Evolutionary conservation across 2,113 vertebrate species (phyloP).

Genomic region (Polypterus bichir): DNA sequence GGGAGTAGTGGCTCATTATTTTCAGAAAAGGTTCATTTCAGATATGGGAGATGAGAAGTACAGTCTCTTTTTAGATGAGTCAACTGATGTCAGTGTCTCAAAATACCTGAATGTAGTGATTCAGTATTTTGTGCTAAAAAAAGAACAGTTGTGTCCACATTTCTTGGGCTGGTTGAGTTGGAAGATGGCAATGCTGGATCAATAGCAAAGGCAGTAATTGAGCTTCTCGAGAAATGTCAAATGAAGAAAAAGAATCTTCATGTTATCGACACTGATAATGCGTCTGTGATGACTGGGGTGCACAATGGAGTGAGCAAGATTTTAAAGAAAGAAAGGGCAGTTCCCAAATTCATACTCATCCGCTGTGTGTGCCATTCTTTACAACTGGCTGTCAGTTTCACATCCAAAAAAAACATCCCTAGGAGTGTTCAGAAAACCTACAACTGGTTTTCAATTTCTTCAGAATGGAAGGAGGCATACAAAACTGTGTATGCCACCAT

Average conservation of each 20-base stretch:
- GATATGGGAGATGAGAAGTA: background rate
- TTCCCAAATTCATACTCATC: constrained; percentile 5
- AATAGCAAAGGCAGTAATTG: constrained; percentile 1
- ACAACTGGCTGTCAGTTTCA: constrained; percentile 7
- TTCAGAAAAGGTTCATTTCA: constrained; percentile 5
- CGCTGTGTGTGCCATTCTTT: constrained; percentile 9
- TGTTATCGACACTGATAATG: constrained; percentile 9
- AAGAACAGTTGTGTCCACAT: constrained; percentile 4
- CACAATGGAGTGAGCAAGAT: constrained; percentile 4
- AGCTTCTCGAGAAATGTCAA: background rate
- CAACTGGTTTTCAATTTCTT: constrained; percentile 3
- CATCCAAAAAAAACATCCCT: constrained; percentile 5
- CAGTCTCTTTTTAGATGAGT: background rate
- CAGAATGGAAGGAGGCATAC: constrained; percentile 1
- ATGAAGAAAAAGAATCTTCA: background rate
- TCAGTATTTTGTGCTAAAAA: constrained; percentile 12
- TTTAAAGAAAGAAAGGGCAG: constrained; percentile 5
- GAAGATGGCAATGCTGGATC: background rate
- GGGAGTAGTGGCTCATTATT: constrained; percentile 7
- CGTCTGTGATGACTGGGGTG: constrained; percentile 3
- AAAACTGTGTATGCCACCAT: constrained; percentile 5
- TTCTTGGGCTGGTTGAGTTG: background rate
- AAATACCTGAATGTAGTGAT: constrained; percentile 9
- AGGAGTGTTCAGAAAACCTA: constrained; percentile 3
- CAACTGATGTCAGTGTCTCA: constrained; percentile 4